Base-by-base conservation (phyloP, 2,888 invertebrate genomes). In the Patella ulyssiponensis region DNA sequence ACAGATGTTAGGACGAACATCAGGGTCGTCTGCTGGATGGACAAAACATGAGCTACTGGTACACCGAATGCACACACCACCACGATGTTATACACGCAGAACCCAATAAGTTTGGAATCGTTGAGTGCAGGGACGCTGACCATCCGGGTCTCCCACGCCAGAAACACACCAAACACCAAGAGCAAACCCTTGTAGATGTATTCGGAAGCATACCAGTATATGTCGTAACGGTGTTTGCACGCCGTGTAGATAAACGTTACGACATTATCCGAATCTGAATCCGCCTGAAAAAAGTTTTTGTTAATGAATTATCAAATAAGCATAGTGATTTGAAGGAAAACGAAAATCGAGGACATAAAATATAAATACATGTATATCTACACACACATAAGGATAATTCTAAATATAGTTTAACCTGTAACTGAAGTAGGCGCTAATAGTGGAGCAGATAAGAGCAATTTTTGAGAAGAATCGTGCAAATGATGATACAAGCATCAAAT, bases 21-120 rank as follows among this genome's bases (percentile, higher is more conserved):
- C 73, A 84, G 69, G 27, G 84, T 84, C 69, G 75, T 74, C 77
- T 83, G 81, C n/a, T 84, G 81, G 9, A 80, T 77, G 0, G 80
- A 80, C 23, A 85, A 75, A 20, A 82, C 75, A 53, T 84, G 81
- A 1, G 77, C 70, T 0, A 86, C 70, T 7, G 86, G 85, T 2
- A 85, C 83, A 4, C 81, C 86, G 33, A 87, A 81, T 17, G 83
- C 74, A 75, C 86, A 84, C 23, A 86, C 82, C 7, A 86, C 77
- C 0, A 84, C 83, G 7, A 86, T 83, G 79, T 86, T 87, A 77
- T 87, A 87, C 71, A 87, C 85, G 69, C 86, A 87, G 20, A 84
- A 84, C 2, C 86, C 86, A n/a, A 87, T 87, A 71, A 81, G 76
- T 74, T 86, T 83, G 54, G 87, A 87, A 71, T 87, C 87, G 70